A percentile compares a stretch with the other conserved stretches of the same genome.
Evolutionary conservation across 2,797 vertebrate species (phyloP).

Genomic region (Danio aesculapii): DNA sequence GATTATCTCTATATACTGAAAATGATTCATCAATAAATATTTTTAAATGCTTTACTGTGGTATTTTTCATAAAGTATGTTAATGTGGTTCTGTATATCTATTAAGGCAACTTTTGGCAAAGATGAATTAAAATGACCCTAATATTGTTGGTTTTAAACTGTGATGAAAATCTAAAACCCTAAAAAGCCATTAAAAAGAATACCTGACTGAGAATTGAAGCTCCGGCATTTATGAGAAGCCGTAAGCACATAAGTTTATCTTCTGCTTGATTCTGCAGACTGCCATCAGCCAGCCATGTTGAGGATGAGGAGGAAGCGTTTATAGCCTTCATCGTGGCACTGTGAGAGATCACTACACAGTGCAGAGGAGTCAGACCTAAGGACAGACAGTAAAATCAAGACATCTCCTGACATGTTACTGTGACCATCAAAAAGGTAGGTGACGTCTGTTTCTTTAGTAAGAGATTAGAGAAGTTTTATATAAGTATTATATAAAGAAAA

Average conservation of each 20-base stretch:
- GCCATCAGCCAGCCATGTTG: slow-evolving; percentile 59
- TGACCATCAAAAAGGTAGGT: not conserved
- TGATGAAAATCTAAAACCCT: not conserved
- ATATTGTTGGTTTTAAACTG: not conserved
- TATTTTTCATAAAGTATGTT: not conserved
- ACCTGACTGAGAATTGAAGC: slow-evolving; percentile 88
- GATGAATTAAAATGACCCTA: not conserved
- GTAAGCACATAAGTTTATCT: slow-evolving; percentile 82
- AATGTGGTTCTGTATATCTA: not conserved
- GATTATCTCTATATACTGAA: too few relatives aligned
- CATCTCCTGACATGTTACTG: not conserved
- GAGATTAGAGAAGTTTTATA: too few relatives aligned
- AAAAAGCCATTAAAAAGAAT: slow-evolving; percentile 12
- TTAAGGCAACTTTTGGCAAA: not conserved
- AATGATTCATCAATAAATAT: not conserved
- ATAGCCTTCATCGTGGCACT: slow-evolving; percentile 77
- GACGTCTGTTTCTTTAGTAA: too few relatives aligned
- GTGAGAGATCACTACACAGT: slow-evolving; percentile 88
- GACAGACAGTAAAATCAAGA: not conserved
- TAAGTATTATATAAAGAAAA: too few relatives aligned
- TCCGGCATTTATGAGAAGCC: slow-evolving; percentile 80
- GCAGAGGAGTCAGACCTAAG: slow-evolving; percentile 89
- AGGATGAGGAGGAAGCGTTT: slow-evolving; percentile 46
- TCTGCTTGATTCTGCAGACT: slow-evolving; percentile 69
- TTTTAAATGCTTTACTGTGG: not conserved